Base-by-base conservation (phyloP, 2,888 invertebrate species). In the Andrena praecox region DNA sequence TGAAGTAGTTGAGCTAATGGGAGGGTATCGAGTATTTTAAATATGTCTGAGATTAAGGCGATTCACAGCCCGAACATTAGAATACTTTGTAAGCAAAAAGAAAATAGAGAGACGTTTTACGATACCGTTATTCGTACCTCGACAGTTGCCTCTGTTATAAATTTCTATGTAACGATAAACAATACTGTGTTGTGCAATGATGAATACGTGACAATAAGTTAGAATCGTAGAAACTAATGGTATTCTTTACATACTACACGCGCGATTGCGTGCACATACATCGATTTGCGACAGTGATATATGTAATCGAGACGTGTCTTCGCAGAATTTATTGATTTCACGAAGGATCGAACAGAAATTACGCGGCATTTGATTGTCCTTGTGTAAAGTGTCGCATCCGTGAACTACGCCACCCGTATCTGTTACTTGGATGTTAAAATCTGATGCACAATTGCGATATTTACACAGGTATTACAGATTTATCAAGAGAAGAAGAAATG, bases 361-460 rank as follows among this genome's bases (percentile, higher is more conserved):
- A 79, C 52, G 82, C 86, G 88, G 84, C 85, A 84, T 86, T 86
- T 56, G 52, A 88, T 72, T 78, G 74, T 82, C 72, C 80, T 77
- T 48, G 52, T 29, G 42, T 78, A 71, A 84, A 70, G 70, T 62
- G 77, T 82, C 74, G 70, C 64, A 77, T 64, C 56, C 71, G 78
- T 68, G 54, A 84, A 72, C 87, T 80, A 69, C 87, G 85, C 83
- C 85, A 85, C 82, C 67, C 60, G 35, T 81, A 82, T 75, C 70
- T 80, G 84, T 84, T 87, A 87, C 71, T 79, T 75, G 69, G 82
- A 82, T 85, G 85, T 87, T 87, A 74, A 85, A 87, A 86, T 74
- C 80, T 79, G 78, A 90, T 89, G 92, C 91, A 91, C 92, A 92
- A 91, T 89, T 87, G 89, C 81, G 33, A 82, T 81, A 64, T 77